These are phyloP conservation scores for Parascotia fuliginaria DNA, from an alignment of 2,888 invertebrate species.

Conservation along the genomic window DNA sequence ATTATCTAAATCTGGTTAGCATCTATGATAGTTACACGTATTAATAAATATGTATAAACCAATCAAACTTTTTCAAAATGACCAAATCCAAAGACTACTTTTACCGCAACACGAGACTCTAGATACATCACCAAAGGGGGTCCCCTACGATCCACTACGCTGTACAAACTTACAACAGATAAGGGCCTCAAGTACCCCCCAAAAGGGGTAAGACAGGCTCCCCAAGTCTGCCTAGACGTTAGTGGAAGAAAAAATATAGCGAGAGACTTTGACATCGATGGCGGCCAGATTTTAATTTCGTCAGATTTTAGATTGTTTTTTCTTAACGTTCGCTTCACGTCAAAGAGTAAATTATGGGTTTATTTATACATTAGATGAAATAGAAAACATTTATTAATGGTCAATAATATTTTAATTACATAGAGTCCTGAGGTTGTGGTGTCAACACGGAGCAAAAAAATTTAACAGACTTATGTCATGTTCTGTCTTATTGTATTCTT, in stretches of 20 bases:
- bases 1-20: no score
- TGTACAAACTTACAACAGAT: slow-evolving; percentile 85
- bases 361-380: background rate
- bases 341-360: background rate
- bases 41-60: background rate
- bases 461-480: no score
- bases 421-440: no score
- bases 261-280: slow-evolving; percentile 57
- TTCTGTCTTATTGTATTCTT: no score
- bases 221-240: slow-evolving; percentile 76
- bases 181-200: slow-evolving; percentile 83
- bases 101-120: slow-evolving; percentile 70
- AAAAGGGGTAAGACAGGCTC: slow-evolving; percentile 83
- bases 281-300: slow-evolving; percentile 39
- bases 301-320: slow-evolving; percentile 34
- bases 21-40: no score
- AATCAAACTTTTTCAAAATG: slow-evolving; percentile 10
- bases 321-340: background rate
- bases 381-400: no score
- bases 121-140: slow-evolving; percentile 81
- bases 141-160: slow-evolving; percentile 82
- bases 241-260: slow-evolving; percentile 80
- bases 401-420: no score
- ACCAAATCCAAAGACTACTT: slow-evolving; percentile 35
- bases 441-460: no score